Evolutionary conservation across 2,888 invertebrate genomes (phyloP).

Genomic region (Papilio demoleus): DNA sequence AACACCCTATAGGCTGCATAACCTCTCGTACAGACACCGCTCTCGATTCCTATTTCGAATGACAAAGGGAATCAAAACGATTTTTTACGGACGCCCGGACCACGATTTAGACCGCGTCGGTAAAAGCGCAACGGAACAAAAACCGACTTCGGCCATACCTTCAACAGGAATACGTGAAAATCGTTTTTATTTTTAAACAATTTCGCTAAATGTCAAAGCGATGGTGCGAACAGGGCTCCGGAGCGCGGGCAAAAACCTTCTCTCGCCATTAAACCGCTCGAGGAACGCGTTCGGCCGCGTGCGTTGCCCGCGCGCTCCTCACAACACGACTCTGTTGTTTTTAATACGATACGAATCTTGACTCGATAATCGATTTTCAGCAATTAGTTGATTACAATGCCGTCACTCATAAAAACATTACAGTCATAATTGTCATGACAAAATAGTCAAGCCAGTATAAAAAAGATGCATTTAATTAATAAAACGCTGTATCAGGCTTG

Average conservation of each 20-base stretch:
- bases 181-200: slow-evolving; percentile 65
- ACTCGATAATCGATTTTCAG: slow-evolving; percentile 56
- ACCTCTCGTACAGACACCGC: slow-evolving; percentile 47
- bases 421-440: slow-evolving; percentile 32
- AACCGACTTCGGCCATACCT: slow-evolving; percentile 60
- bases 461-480: slow-evolving; percentile 32
- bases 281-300: slow-evolving; percentile 45
- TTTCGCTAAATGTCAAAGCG: slow-evolving; percentile 70
- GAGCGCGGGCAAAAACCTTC: slow-evolving; percentile 73
- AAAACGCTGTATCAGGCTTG: slow-evolving; percentile 39
- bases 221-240: slow-evolving; percentile 70
- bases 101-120: slow-evolving; percentile 47
- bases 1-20: slow-evolving; percentile 51
- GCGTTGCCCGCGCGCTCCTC: slow-evolving; percentile 50
- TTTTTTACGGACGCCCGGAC: slow-evolving; percentile 36
- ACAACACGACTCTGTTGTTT: slow-evolving; percentile 48
- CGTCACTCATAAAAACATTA: slow-evolving; percentile 52
- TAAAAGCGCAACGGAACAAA: slow-evolving; percentile 50
- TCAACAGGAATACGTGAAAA: slow-evolving; percentile 57
- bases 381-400: slow-evolving; percentile 64
- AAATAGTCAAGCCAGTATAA: slow-evolving; percentile 28
- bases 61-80: slow-evolving; percentile 53
- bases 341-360: slow-evolving; percentile 57
- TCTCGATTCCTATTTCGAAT: slow-evolving; percentile 51
- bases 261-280: slow-evolving; percentile 47